phyloP scores from a whole-genome alignment of 2,113 vertebrate species.

The Helogale parvula region DNA sequence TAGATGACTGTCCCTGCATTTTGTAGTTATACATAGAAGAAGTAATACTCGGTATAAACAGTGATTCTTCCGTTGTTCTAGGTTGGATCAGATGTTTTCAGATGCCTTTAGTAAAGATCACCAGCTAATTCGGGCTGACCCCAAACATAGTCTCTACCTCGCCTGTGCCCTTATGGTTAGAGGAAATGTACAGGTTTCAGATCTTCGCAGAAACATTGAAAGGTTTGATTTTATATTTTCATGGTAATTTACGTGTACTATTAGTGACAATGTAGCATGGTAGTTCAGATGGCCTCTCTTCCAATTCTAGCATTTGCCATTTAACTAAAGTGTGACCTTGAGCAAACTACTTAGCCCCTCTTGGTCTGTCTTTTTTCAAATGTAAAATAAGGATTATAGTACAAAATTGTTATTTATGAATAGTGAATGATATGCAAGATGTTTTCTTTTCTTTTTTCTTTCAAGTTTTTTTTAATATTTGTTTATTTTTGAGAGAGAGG shows the following conservation, averaged over 20 bases:
- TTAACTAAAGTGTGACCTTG: background rate
- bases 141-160: constrained; percentile 93
- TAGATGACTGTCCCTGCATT: background rate
- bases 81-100: constrained; percentile 98
- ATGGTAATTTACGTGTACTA: background rate
- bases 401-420: background rate
- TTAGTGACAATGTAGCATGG: background rate
- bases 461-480: too few relatives aligned
- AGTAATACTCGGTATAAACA: constrained; percentile 29
- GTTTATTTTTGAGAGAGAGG: too few relatives aligned
- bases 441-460: background rate
- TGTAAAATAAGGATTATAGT: background rate
- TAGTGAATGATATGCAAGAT: background rate
- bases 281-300: background rate
- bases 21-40: background rate
- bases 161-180: constrained; percentile 96
- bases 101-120: constrained; percentile 97
- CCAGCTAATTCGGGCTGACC: constrained; percentile 94
- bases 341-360: background rate
- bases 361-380: constrained; percentile 16
- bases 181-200: constrained; percentile 96
- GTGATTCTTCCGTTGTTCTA: constrained; percentile 75
- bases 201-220: constrained; percentile 97
- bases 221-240: constrained; percentile 85
- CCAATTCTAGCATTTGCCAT: background rate